These are phyloP conservation scores for Ypsolopha scabrella DNA, from an alignment of 2,888 invertebrate genomes.

Conservation along the genomic window DNA sequence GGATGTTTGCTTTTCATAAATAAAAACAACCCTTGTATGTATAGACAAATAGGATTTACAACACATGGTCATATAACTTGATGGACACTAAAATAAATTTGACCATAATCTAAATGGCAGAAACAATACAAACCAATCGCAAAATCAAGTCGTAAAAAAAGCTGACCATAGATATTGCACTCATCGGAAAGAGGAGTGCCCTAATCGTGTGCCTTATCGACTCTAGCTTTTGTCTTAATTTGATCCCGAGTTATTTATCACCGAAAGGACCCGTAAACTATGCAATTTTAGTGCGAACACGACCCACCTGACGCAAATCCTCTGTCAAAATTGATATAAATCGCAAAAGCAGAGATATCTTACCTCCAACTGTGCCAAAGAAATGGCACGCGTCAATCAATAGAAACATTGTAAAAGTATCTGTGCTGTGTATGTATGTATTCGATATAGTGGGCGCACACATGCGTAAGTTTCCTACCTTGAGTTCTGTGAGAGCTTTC, in stretches of 20 bases:
- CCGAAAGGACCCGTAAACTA: constrained; percentile 54
- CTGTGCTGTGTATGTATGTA: neutral
- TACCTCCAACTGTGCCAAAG: constrained; percentile 30
- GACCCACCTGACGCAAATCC: constrained; percentile 29
- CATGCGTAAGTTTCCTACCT: neutral
- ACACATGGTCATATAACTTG: neutral
- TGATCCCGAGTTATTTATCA: constrained; percentile 56
- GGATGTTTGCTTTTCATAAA: constrained; percentile 50
- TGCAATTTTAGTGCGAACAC: constrained; percentile 39
- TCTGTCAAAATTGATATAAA: constrained; percentile 67
- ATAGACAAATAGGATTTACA: neutral
- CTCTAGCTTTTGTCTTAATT: constrained; percentile 61
- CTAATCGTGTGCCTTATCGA: constrained; percentile 52
- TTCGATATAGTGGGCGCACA: neutral
- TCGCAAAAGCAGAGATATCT: constrained; percentile 49
- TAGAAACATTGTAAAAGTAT: neutral
- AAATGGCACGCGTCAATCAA: constrained; percentile 47
- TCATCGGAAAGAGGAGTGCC: constrained; percentile 49
- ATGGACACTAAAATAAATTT: neutral
- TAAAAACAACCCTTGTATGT: constrained; percentile 14
- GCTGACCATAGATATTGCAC: constrained; percentile 46
- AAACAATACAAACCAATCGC: constrained; percentile 23
- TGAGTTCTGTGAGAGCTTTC: neutral
- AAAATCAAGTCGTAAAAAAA: constrained; percentile 50
- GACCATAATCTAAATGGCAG: neutral